Conservation (phyloP, 2,888 invertebrate species). For the Lepidonotus clava region DNA sequence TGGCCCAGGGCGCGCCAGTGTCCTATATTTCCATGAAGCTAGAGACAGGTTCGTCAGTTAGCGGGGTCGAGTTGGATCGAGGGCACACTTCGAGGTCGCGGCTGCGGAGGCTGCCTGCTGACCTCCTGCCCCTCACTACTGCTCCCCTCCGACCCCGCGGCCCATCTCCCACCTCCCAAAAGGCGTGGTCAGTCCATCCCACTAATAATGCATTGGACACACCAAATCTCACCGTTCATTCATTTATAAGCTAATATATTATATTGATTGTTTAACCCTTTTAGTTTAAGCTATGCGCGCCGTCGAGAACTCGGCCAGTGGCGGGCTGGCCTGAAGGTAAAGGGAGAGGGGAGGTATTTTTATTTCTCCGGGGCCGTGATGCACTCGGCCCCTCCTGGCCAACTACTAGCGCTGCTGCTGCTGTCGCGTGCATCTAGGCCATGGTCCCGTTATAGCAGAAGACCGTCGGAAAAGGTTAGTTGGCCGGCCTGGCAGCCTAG, state of each 20-base stretch:
- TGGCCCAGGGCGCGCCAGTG: no score
- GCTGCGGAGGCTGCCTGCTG: not conserved
- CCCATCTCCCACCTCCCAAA: no score
- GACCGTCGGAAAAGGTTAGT: constrained; percentile 20
- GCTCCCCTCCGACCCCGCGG: no score
- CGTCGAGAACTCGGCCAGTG: no score
- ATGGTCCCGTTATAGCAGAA: constrained; percentile 42
- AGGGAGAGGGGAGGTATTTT: constrained; percentile 42
- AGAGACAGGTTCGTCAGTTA: not conserved
- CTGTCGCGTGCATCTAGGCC: constrained; percentile 45
- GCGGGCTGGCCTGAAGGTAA: no score
- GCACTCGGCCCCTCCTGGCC: constrained; percentile 3
- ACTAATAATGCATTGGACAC: no score
- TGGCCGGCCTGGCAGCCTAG: constrained; percentile 18
- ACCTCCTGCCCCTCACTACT: no score
- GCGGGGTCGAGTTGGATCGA: not conserved
- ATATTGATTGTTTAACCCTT: no score
- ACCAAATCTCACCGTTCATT: no score
- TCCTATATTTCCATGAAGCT: constrained; percentile 25
- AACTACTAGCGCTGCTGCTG: constrained; percentile 14
- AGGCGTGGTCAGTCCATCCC: no score
- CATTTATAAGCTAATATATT: no score
- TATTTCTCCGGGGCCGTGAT: not conserved
- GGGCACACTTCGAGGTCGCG: not conserved
- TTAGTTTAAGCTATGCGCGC: no score